A percentile compares a stretch with the other conserved stretches of the same genome.
phyloP scores from a whole-genome alignment of 2,888 invertebrate species.

The Biston stratarius region DNA sequence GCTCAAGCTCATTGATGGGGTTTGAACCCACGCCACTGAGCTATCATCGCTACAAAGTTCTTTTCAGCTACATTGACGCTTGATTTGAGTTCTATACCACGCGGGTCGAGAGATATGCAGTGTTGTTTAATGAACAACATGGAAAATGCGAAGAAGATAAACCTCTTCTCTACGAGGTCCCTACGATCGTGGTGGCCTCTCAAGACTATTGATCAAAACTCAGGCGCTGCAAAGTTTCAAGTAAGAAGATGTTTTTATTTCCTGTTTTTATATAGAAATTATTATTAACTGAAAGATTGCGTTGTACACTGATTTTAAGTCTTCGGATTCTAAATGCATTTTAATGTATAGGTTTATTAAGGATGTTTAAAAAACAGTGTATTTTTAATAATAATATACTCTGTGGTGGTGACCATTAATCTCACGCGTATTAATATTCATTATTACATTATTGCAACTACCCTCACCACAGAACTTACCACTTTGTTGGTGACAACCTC shows the following conservation, averaged over 20 bases:
- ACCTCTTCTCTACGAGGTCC: slow-evolving; percentile 87
- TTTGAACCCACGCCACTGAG: no score
- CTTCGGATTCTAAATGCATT: no score
- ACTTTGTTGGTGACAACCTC: no score
- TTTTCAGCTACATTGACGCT: slow-evolving; percentile 85
- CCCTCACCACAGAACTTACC: no score
- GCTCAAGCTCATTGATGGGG: no score
- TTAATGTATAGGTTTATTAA: no score
- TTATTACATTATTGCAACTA: no score
- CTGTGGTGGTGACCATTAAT: no score
- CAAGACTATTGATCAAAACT: slow-evolving; percentile 52
- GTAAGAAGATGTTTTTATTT: neutral
- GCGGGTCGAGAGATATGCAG: slow-evolving; percentile 81
- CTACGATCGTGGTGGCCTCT: slow-evolving; percentile 91
- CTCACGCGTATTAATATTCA: no score
- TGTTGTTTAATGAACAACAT: slow-evolving; percentile 39
- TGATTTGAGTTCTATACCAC: slow-evolving; percentile 87
- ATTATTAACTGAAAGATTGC: no score
- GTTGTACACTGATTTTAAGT: neutral
- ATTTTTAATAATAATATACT: no score
- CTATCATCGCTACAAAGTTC: neutral
- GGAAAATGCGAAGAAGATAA: slow-evolving; percentile 81
- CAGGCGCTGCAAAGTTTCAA: slow-evolving; percentile 38
- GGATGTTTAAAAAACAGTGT: no score
- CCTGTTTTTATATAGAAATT: neutral